Percentiles rank a stretch among this genome's conserved stretches.
phyloP scores from a whole-genome alignment of 2,888 invertebrate genomes.

The Sphaeridia pumilis region DNA sequence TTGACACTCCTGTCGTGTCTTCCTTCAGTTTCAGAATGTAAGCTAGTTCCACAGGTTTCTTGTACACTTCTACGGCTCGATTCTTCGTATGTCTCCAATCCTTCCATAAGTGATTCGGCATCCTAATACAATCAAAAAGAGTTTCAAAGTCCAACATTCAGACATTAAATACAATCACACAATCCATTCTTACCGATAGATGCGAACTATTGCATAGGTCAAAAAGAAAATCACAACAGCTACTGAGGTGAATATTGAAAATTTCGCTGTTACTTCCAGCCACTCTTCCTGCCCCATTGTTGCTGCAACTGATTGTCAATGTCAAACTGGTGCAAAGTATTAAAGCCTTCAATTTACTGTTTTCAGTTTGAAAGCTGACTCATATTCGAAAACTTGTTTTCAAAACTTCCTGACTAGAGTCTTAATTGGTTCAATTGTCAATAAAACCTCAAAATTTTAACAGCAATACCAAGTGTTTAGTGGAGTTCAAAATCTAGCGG shows the following conservation, averaged over 20 bases:
- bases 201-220: slow-evolving; percentile 19
- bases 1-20: slow-evolving; percentile 8
- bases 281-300: slow-evolving; percentile 15
- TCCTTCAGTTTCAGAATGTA: slow-evolving; percentile 19
- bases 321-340: too few species aligned
- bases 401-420: too few species aligned
- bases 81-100: slow-evolving; percentile 18
- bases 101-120: slow-evolving; percentile 25
- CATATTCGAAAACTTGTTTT: too few species aligned
- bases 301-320: too few species aligned
- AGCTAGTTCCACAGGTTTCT: slow-evolving; percentile 25
- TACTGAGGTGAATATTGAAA: slow-evolving; percentile 21
- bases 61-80: slow-evolving; percentile 23
- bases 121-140: slow-evolving; percentile 8
- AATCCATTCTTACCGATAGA: slow-evolving; percentile 21
- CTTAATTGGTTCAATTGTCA: too few species aligned
- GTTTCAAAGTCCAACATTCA: background rate
- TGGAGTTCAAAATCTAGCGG: too few species aligned
- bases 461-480: too few species aligned
- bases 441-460: too few species aligned
- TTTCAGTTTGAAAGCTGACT: too few species aligned
- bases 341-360: too few species aligned
- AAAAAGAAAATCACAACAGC: slow-evolving; percentile 26
- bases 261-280: slow-evolving; percentile 20
- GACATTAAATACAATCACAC: background rate